Conservation (phyloP, 2,797 vertebrate species). For the Denticeps clupeoides region DNA sequence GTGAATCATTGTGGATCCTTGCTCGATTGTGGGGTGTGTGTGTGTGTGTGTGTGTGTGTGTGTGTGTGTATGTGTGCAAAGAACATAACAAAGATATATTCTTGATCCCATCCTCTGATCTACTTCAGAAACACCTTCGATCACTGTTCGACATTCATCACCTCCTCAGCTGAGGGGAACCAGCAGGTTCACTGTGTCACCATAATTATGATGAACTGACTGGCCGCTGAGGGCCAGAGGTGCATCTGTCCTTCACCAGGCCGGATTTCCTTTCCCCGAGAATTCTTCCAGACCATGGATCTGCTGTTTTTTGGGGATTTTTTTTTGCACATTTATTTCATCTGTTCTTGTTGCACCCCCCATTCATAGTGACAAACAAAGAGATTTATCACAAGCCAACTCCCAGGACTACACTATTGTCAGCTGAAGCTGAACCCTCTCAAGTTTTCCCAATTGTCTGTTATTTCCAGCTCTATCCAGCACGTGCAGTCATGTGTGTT, state of each 20-base stretch:
- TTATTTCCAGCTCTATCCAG: slow-evolving; percentile 57
- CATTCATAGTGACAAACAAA: slow-evolving; percentile 58
- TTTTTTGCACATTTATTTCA: too few species aligned
- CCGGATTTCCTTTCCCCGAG: too few species aligned
- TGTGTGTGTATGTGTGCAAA: neutral
- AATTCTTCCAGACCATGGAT: too few species aligned
- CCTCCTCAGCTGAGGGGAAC: slow-evolving; percentile 14
- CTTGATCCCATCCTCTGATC: too few species aligned
- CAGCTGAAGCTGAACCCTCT: slow-evolving; percentile 51
- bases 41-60: slow-evolving; percentile 4
- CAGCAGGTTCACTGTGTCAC: slow-evolving; percentile 12
- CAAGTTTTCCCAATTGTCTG: slow-evolving; percentile 57
- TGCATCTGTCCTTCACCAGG: too few species aligned
- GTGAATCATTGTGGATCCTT: too few species aligned
- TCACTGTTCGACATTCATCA: slow-evolving; percentile 19
- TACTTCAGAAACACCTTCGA: slow-evolving; percentile 4
- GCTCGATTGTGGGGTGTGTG: too few species aligned
- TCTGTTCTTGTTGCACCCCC: too few species aligned
- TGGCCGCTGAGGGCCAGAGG: too few species aligned
- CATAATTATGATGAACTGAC: slow-evolving; percentile 34
- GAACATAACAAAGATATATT: too few species aligned
- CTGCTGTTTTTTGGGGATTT: too few species aligned
- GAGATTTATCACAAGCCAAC: slow-evolving; percentile 57
- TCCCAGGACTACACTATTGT: slow-evolving; percentile 64
- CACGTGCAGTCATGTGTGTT: slow-evolving; percentile 59